Conservation (phyloP, 2,888 invertebrate genomes). For the Nymphalis c-album region DNA sequence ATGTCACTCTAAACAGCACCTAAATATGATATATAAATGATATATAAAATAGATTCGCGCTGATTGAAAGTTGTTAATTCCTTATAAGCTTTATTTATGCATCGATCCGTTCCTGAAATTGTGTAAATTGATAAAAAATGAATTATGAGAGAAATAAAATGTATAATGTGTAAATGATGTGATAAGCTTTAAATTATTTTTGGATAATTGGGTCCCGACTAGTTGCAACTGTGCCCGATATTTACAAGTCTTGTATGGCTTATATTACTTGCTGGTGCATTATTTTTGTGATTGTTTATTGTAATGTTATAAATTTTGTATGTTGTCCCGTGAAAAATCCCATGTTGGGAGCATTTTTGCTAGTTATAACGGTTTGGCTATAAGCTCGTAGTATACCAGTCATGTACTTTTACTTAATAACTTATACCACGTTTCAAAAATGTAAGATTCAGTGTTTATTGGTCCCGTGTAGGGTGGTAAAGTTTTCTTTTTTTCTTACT, state of each 20-base stretch:
- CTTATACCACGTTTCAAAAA: neutral
- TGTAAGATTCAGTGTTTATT: slow-evolving; percentile 5
- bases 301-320: slow-evolving; percentile 49
- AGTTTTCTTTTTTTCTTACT: neutral
- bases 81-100: slow-evolving; percentile 40
- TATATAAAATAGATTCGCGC: slow-evolving; percentile 40
- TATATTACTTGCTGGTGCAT: slow-evolving; percentile 66
- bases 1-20: slow-evolving; percentile 41
- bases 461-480: neutral
- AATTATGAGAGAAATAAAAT: slow-evolving; percentile 43
- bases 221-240: slow-evolving; percentile 49
- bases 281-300: slow-evolving; percentile 70
- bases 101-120: slow-evolving; percentile 32
- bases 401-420: slow-evolving; percentile 16
- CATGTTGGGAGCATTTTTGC: slow-evolving; percentile 28
- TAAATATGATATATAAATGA: slow-evolving; percentile 36
- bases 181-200: slow-evolving; percentile 80
- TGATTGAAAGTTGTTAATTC: slow-evolving; percentile 23
- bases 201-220: slow-evolving; percentile 55
- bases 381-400: slow-evolving; percentile 18
- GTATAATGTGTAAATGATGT: slow-evolving; percentile 64
- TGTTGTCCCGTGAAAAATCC: slow-evolving; percentile 3
- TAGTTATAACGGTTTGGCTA: slow-evolving; percentile 22
- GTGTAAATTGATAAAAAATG: slow-evolving; percentile 17
- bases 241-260: slow-evolving; percentile 50